Conservation (phyloP, 2,797 vertebrate genomes). For the Sparidentex hasta region DNA sequence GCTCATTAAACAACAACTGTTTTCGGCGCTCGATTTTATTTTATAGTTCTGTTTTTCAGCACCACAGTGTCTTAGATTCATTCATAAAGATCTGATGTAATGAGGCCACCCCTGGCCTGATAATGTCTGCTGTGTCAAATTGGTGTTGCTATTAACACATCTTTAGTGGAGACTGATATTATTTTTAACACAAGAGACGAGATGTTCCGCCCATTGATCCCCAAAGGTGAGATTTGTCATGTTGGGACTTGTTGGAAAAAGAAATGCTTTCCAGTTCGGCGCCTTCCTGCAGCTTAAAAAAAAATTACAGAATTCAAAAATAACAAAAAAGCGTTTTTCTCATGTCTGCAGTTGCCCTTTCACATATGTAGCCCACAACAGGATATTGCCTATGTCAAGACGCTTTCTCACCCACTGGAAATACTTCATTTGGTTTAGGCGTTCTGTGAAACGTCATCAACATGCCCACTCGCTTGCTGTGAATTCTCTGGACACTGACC, state of each 20-base stretch:
- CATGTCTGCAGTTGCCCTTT: too few species aligned
- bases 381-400: too few species aligned
- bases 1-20: slow-evolving; percentile 76
- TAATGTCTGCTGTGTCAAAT: slow-evolving; percentile 52
- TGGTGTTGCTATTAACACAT: slow-evolving; percentile 25
- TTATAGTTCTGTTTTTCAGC: slow-evolving; percentile 53
- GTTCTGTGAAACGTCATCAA: too few species aligned
- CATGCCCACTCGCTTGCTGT: too few species aligned
- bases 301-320: background rate
- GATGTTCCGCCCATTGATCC: slow-evolving; percentile 15
- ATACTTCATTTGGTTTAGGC: too few species aligned
- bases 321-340: background rate
- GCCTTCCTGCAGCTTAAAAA: slow-evolving; percentile 17
- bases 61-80: slow-evolving; percentile 46
- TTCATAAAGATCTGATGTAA: slow-evolving; percentile 54
- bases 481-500: too few species aligned
- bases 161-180: slow-evolving; percentile 26
- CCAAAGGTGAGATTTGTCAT: slow-evolving; percentile 32
- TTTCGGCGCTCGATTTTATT: slow-evolving; percentile 58
- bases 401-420: background rate
- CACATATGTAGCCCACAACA: too few species aligned
- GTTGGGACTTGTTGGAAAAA: slow-evolving; percentile 11
- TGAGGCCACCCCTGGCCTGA: slow-evolving; percentile 42
- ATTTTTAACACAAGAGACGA: slow-evolving; percentile 34
- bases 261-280: slow-evolving; percentile 1